Evolutionary conservation across 2,797 vertebrate genomes (phyloP).

Genomic region (Cossypha dichroa): DNA sequence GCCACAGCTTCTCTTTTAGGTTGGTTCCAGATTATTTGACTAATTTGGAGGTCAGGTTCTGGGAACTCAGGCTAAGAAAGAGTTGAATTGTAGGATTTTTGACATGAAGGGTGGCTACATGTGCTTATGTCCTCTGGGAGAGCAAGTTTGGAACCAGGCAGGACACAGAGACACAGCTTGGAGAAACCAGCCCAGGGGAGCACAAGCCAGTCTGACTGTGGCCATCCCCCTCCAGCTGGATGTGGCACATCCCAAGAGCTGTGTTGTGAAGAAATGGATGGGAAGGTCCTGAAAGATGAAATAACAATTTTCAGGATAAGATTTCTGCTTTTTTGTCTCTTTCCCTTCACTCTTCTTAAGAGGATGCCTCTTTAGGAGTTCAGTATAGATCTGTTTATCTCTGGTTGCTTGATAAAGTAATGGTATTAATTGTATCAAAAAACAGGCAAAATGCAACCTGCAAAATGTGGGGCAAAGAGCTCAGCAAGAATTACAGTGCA

Average conservation of each 20-base stretch:
- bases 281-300: background rate
- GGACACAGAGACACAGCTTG: background rate
- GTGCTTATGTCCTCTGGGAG: background rate
- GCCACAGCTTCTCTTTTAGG: background rate
- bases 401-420: background rate
- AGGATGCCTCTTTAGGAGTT: background rate
- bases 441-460: background rate
- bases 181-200: background rate
- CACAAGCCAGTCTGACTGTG: background rate
- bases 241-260: background rate
- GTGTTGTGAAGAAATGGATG: background rate
- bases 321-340: fast-evolving
- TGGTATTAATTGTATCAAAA: background rate
- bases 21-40: background rate
- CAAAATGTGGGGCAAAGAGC: background rate
- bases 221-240: background rate
- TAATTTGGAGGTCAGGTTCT: background rate
- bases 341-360: background rate
- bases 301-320: background rate
- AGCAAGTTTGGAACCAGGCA: background rate
- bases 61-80: background rate
- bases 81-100: background rate
- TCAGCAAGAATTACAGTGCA: background rate
- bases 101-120: background rate
- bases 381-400: background rate